Conservation (phyloP, 2,888 invertebrate species). For the Stenchaetothrips biformis region DNA sequence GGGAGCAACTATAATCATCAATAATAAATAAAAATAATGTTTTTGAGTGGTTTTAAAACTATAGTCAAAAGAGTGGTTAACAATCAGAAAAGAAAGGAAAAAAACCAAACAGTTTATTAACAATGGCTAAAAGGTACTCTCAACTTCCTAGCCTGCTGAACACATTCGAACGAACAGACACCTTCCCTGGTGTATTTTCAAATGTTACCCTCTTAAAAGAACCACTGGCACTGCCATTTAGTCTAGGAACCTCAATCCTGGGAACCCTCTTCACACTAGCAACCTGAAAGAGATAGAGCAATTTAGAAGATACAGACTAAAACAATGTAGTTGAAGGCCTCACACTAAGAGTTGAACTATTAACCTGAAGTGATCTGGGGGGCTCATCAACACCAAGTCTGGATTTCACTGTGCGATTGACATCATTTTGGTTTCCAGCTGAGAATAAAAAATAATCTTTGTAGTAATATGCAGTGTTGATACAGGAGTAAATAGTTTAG, state of each 20-base stretch:
- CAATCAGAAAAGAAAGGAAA: not conserved
- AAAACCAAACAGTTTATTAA: not conserved
- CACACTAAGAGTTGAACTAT: not conserved
- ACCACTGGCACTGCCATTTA: not conserved
- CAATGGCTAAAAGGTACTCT: not conserved
- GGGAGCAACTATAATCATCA: not conserved
- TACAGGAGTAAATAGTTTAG: not conserved
- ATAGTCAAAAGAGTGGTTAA: not conserved
- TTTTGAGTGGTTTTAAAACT: not conserved
- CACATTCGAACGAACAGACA: not conserved
- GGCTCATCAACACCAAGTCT: not conserved
- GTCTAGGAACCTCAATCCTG: not conserved
- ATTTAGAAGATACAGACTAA: no score
- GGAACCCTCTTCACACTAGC: no score
- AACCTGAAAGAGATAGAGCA: no score
- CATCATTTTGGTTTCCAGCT: not conserved
- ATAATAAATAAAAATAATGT: not conserved
- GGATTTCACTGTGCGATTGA: not conserved
- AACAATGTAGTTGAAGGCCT: no score
- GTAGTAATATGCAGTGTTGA: no score
- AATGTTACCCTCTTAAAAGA: not conserved
- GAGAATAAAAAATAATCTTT: not conserved
- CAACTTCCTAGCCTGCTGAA: not conserved
- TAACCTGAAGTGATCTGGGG: not conserved
- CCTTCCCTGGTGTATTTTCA: not conserved